Evolutionary conservation across 2,113 vertebrate species (phyloP), one percentile per base, ranked within the genome.

Genomic region (Phylloscopus whistleri): DNA sequence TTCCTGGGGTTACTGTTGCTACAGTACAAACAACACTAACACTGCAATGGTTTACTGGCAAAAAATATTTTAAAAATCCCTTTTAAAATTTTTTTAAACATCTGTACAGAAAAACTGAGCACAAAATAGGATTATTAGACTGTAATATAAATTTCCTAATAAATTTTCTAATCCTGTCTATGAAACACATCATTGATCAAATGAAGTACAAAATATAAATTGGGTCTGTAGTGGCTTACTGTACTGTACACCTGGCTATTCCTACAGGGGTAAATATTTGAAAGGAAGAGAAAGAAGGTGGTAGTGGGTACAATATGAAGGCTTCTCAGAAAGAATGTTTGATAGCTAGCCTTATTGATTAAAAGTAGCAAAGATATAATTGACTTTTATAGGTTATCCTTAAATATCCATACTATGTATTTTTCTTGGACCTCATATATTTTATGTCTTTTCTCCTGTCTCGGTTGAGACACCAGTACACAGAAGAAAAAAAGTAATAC

Each of bases 31-130:
- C 4, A 20, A 77, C 84, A 92, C 97, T 97, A 98, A 95, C 56
- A 21, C 63, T 90, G 89, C 52, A 94, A 89, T 91, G 87, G 89
- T 77, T 97, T 97, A 91, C 68, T 84, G 64, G 60, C 95, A 96
- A 96, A 96, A 94, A 97, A 94, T 82, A 95, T 66, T 96, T 97
- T 0, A 26, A 78, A 78, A 81, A 96, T 21, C 44, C 77, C 35
- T 92, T 84, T 53, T 93, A 92, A 95, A 94, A 35, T 37, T 49
- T 95, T 96, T 97, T 97, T 84, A 90, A 96, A 95, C 72, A 96
- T 96, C 90, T 97, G 90, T 95, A 84, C 89, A 93, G 63, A 94
- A 96, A 96, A 97, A 52, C 27, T 11, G 64, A 93, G 88, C 20
- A 83, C 87, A 94, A 97, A 97, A 95, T 89, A 44, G 66, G 55